Percentiles rank a stretch among this genome's conserved stretches.
Conservation (phyloP, 2,113 vertebrate genomes). For the Notarius quadriscutis region DNA sequence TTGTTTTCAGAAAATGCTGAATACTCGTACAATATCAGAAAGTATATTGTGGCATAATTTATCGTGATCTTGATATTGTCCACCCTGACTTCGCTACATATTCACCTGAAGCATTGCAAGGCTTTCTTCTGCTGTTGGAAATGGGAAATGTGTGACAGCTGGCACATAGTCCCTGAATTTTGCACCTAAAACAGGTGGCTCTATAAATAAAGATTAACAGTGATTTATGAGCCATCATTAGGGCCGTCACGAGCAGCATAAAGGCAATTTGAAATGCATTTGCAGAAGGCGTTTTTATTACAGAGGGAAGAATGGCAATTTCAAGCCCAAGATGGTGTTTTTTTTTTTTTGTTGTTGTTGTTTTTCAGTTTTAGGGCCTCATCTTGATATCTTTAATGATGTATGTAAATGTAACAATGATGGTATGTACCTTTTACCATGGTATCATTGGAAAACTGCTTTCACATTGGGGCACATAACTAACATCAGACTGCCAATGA, state of each 20-base stretch:
- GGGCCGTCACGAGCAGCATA: conserved; percentile 5
- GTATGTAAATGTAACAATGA: not conserved
- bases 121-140: not conserved
- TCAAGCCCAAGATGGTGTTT: not conserved
- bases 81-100: not conserved
- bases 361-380: conserved; percentile 2
- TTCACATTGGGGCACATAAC: not conserved
- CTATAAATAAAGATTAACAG: conserved; percentile 30
- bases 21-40: not conserved
- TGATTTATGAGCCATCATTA: conserved; percentile 38
- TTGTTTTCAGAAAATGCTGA: not conserved
- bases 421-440: not conserved
- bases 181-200: conserved; percentile 32
- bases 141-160: conserved; percentile 15
- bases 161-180: not conserved
- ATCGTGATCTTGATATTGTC: too few species aligned
- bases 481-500: not conserved
- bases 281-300: conserved; percentile 14
- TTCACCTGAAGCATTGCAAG: not conserved
- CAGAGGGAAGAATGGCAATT: not conserved
- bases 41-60: not conserved
- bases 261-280: conserved; percentile 17
- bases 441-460: not conserved
- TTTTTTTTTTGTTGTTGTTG: not conserved
- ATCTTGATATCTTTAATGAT: not conserved